Conservation (phyloP, 2,113 vertebrate genomes). For the Mungos mungo region DNA sequence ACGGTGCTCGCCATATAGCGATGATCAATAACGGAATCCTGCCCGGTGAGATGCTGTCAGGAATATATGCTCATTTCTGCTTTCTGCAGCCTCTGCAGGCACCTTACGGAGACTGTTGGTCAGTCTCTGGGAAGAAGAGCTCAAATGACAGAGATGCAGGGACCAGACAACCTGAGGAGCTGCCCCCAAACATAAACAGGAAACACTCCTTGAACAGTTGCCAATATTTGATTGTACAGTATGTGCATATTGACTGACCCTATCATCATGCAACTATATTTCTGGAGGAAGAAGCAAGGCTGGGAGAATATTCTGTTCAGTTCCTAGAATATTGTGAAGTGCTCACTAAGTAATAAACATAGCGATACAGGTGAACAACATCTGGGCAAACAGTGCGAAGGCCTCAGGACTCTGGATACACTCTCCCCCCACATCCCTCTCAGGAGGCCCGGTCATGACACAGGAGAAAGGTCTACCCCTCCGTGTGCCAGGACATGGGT, state of each 20-base stretch:
- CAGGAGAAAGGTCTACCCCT: not conserved
- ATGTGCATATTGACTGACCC: not conserved
- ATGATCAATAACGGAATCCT: not conserved
- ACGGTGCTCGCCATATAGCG: not conserved
- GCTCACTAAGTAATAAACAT: not conserved
- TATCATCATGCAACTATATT: not conserved
- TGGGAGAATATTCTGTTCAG: not conserved
- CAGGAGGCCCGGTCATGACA: not conserved
- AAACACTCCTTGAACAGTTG: not conserved
- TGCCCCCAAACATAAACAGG: not conserved
- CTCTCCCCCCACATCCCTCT: fast-evolving
- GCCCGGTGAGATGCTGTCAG: not conserved
- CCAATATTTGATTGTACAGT: not conserved
- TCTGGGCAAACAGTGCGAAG: not conserved
- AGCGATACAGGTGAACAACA: not conserved
- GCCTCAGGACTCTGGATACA: not conserved
- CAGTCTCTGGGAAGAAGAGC: not conserved
- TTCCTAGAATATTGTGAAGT: not conserved
- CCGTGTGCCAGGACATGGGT: fast-evolving
- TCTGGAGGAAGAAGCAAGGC: not conserved
- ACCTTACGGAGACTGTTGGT: not conserved
- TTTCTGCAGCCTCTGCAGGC: not conserved
- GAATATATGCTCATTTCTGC: not conserved
- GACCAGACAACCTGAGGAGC: not conserved
- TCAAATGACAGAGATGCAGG: not conserved